These are phyloP conservation scores for Sebastes hopkinsi DNA, from an alignment of 2,797 vertebrate species.

Conservation along the genomic window DNA sequence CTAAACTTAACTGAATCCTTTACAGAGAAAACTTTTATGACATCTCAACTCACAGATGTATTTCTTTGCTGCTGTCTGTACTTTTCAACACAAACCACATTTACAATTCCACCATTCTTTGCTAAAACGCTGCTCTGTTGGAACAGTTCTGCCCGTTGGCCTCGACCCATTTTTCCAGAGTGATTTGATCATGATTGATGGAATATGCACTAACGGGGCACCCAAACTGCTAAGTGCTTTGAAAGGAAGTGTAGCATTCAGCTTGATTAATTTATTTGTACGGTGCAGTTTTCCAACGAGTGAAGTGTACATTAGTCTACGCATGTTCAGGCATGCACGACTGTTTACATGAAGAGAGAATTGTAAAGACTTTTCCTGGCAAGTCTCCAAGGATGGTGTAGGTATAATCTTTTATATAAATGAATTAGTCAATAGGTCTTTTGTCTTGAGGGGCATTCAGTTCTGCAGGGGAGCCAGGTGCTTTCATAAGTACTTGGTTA, in stretches of 20 bases:
- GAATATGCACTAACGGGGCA: conserved; percentile 48
- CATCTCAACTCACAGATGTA: background rate
- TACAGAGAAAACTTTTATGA: background rate
- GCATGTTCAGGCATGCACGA: conserved; percentile 47
- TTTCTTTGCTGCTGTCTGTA: conserved; percentile 8
- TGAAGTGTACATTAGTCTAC: conserved; percentile 37
- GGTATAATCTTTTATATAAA: conserved; percentile 54
- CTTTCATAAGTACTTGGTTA: conserved; percentile 38
- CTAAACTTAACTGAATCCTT: background rate
- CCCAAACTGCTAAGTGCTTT: conserved; percentile 43
- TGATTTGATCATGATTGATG: conserved; percentile 73
- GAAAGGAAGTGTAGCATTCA: conserved; percentile 35
- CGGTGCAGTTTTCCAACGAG: conserved; percentile 32
- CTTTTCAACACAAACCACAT: conserved; percentile 35
- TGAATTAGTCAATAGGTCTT: conserved; percentile 62
- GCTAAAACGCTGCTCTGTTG: conserved; percentile 22
- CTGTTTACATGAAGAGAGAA: conserved; percentile 57
- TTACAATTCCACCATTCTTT: conserved; percentile 35
- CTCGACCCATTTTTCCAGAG: conserved; percentile 42
- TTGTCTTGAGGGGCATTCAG: conserved; percentile 58
- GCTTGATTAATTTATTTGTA: conserved; percentile 71
- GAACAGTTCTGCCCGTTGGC: conserved; percentile 44
- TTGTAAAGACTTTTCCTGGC: conserved; percentile 52
- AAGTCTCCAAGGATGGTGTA: conserved; percentile 23
- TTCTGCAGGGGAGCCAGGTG: conserved; percentile 58